A percentile compares a stretch with the other conserved stretches of the same genome.
phyloP scores from a whole-genome alignment of 2,113 vertebrate genomes.

The Sardina pilchardus region DNA sequence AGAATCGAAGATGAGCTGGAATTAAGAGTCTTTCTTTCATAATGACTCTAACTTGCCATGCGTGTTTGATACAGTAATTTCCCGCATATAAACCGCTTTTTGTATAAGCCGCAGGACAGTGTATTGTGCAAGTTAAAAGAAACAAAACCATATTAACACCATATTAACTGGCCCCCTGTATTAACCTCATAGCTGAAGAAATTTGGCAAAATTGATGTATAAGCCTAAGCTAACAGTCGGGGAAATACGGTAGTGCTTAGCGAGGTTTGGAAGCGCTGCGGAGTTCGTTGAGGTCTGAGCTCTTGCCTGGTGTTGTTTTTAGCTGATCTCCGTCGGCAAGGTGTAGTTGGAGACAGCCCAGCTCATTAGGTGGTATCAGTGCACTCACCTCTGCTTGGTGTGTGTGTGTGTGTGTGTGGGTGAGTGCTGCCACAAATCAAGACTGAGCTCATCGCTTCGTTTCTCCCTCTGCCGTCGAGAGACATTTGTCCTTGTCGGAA shows the following conservation, averaged over 20 bases:
- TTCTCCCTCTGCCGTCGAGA: not conserved
- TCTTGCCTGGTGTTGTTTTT: not conserved
- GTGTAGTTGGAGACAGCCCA: not conserved
- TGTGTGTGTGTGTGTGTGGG: not conserved
- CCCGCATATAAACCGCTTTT: too few relatives aligned
- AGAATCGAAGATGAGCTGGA: not conserved
- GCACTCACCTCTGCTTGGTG: not conserved
- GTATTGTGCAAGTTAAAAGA: too few relatives aligned
- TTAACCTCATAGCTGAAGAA: too few relatives aligned
- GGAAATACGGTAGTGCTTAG: too few relatives aligned
- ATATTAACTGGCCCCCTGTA: too few relatives aligned
- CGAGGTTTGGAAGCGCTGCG: too few relatives aligned
- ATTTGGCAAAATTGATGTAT: too few relatives aligned
- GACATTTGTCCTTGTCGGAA: not conserved
- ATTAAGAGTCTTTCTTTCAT: not conserved
- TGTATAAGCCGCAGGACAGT: too few relatives aligned
- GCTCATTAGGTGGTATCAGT: not conserved
- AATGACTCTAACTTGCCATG: not conserved
- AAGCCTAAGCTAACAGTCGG: too few relatives aligned
- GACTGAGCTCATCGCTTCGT: not conserved
- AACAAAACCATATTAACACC: too few relatives aligned
- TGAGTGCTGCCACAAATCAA: not conserved
- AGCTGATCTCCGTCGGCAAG: not conserved
- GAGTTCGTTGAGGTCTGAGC: not conserved
- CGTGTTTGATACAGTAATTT: too few relatives aligned